Base-by-base conservation (phyloP, 1,140 invertebrate species). In the Lethocerus indicus region DNA sequence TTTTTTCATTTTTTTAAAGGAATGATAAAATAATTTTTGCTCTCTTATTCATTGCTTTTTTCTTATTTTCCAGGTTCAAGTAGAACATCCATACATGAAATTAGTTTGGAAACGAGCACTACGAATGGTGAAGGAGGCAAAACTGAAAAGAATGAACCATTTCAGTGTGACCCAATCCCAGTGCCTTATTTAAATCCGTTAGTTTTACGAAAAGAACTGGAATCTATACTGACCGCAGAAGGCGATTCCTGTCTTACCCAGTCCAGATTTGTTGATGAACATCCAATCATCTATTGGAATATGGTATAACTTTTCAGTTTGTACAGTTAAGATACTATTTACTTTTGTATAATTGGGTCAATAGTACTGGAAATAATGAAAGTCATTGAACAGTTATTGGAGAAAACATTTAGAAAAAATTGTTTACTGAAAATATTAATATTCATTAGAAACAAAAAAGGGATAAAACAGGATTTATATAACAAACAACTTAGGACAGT, bases 281-380 rank as follows among this genome's bases (percentile, higher is more conserved):
- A 98, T 74, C 87, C 88, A 0, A 96, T 96, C 52, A 84, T 97
- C 20, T 98, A 93, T 68, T 98, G 92, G 93, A 98, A 98, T 68
- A 64, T 97, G 58, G 80, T 81, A 60, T 58, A 44, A 47, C 25
- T 37, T 12, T 54, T 37, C 4, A 35, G 4, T 35, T 42, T 53
- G 25, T 49, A 26, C 9, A n/a, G 16, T 3, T n/a, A n/a, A n/a
- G n/a, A n/a, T n/a, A n/a, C n/a, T n/a, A n/a, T n/a, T n/a, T n/a
- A n/a, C n/a, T n/a, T n/a, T n/a, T n/a, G n/a, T n/a, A n/a, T n/a
- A n/a, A n/a, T n/a, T n/a, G n/a, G n/a, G n/a, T n/a, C n/a, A n/a
- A n/a, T n/a, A n/a, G n/a, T n/a, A n/a, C n/a, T n/a, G n/a, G n/a
- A n/a, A n/a, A n/a, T n/a, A n/a, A n/a, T n/a, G n/a, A n/a, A n/a